Conservation (phyloP, 2,113 vertebrate species). For the Leucopsar rothschildi region DNA sequence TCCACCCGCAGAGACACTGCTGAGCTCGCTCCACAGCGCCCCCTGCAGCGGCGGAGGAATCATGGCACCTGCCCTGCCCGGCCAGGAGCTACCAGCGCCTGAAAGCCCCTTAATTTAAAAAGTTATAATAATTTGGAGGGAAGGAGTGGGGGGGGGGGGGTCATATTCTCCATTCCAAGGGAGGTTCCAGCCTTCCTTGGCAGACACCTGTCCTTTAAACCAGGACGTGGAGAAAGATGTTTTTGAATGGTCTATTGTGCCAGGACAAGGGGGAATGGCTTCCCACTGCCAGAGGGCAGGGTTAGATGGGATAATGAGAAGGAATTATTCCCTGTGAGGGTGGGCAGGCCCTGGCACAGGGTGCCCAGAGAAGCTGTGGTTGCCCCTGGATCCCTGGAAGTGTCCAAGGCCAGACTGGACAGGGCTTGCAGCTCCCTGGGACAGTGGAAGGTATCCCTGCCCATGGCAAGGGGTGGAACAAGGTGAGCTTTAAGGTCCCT, state of each 20-base stretch:
- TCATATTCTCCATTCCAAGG: neutral
- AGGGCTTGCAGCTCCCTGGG: neutral
- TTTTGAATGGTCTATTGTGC: neutral
- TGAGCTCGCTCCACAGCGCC: neutral
- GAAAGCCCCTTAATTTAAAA: too few species aligned
- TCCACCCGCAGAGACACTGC: rapidly evolving
- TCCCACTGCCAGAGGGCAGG: neutral
- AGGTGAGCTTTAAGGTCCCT: neutral
- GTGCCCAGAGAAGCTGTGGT: neutral
- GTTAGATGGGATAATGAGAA: neutral
- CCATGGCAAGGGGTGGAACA: neutral
- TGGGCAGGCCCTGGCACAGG: neutral
- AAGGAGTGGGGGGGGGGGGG: too few species aligned
- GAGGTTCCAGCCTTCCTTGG: rapidly evolving
- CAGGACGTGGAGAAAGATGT: neutral
- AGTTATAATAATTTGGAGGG: neutral
- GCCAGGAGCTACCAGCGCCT: neutral
- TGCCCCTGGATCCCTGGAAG: too few species aligned
- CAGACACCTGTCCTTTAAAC: neutral
- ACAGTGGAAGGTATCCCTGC: neutral
- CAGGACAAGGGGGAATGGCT: neutral
- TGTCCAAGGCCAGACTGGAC: rapidly evolving
- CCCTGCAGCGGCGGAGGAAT: neutral
- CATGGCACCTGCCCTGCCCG: neutral
- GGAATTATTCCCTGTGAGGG: neutral